Base-by-base conservation (phyloP, 1,140 invertebrate species). In the Drosophila truncata region DNA sequence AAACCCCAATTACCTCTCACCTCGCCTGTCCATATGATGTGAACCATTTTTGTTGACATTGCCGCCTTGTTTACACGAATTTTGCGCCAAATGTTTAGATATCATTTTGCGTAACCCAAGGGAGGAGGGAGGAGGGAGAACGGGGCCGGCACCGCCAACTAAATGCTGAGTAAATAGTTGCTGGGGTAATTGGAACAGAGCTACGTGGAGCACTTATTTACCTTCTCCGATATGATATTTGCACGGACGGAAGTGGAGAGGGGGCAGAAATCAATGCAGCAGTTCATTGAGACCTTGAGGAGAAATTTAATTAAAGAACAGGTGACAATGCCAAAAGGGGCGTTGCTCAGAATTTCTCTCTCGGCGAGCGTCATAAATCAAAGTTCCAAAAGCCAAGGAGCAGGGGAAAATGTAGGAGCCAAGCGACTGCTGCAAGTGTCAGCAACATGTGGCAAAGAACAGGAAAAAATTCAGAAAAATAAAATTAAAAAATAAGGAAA, bases 301-400 rank as follows among this genome's bases (percentile, higher is more conserved):
- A 35, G 69, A 72, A 84, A 90, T 84, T 88, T 88, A 90, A 90
- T 88, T 90, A 88, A 88, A 65, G 81, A 60, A 65, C 85, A 90
- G 84, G 84, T 88, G 84, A 90, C 81, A 88, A 75, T 67, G 59
- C 67, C 52, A 44, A n/a, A 29, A 37, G 18, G 35, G 47, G 50
- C 20, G 25, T 44, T 42, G 18, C 18, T 33, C 20, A 18, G 35
- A 42, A 37, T 55, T 63, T 66, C 46, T 58, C 49, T 47, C 46
- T 47, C 9, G 6, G 39, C 41, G 62, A 55, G 71, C 25, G 61
- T 78, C 85, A 90, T 88, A 88, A 88, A 88, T 88, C 84, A 88
- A 81, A 73, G 70, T 63, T 69, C 54, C 63, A 3, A 44, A 11
- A 18, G 10, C 20, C 16, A 18, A 57, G 18, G 33, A 16, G 20